These are phyloP conservation scores for Lithobates sylvaticus DNA, from an alignment of 2,797 vertebrate genomes.

Conservation along the genomic window DNA sequence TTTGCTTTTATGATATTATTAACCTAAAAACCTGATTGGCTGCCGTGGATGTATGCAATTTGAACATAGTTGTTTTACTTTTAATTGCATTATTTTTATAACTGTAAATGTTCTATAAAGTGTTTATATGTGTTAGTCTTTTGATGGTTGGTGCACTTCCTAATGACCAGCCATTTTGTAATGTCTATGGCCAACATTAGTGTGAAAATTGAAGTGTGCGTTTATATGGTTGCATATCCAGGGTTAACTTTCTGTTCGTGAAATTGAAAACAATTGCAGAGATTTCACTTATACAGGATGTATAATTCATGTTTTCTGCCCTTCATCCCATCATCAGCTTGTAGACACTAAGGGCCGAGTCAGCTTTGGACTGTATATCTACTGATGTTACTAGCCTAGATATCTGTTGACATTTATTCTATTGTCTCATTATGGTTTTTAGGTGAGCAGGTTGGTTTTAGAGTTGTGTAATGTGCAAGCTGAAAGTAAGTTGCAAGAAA, in stretches of 20 bases:
- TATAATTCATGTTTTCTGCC: conserved; percentile 47
- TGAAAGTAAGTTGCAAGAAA: conserved; percentile 60
- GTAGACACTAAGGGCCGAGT: conserved; percentile 40
- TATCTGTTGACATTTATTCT: conserved; percentile 56
- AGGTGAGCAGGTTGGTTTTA: conserved; percentile 61
- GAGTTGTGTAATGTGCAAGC: conserved; percentile 58
- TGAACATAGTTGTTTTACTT: background rate
- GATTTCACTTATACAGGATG: conserved; percentile 16
- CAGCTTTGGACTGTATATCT: conserved; percentile 37
- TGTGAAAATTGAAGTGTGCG: background rate
- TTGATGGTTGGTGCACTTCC: background rate
- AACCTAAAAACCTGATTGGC: background rate
- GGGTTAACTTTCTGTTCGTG: background rate
- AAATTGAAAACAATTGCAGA: conserved; percentile 10
- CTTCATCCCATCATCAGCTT: conserved; percentile 33
- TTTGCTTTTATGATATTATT: too few species aligned
- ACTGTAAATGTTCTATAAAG: background rate
- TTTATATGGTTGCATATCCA: background rate
- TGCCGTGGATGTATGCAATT: background rate
- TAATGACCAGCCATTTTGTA: background rate
- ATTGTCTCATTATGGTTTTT: conserved; percentile 56
- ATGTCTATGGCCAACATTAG: background rate
- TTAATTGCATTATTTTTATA: background rate
- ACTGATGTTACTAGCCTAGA: conserved; percentile 48
- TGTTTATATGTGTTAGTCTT: background rate